Evolutionary conservation across 1,140 invertebrate species (phyloP).

Genomic region (Drosophila bipectinata): DNA sequence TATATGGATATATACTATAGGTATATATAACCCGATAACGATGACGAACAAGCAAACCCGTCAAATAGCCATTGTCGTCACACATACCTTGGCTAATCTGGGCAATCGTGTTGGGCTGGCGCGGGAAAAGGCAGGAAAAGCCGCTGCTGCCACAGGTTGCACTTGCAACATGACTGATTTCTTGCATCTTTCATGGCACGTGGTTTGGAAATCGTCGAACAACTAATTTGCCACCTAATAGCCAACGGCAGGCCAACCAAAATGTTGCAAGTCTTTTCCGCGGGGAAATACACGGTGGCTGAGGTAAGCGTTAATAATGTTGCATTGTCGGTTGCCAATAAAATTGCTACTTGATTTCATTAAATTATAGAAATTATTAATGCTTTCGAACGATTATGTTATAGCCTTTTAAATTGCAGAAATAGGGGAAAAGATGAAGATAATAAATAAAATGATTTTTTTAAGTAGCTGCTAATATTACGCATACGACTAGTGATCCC

Average conservation of each 20-base stretch:
- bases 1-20: neutral
- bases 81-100: conserved; percentile 21
- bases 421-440: too few relatives aligned
- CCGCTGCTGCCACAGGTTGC: conserved; percentile 13
- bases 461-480: neutral
- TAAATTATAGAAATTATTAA: conserved; percentile 37
- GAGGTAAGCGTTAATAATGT: conserved; percentile 13
- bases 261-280: conserved; percentile 39
- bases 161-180: conserved; percentile 25
- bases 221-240: conserved; percentile 46
- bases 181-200: conserved; percentile 15
- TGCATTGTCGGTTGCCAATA: conserved; percentile 4
- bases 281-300: conserved; percentile 24
- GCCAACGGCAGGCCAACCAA: conserved; percentile 5
- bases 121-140: conserved; percentile 16
- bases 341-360: conserved; percentile 40
- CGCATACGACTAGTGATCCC: conserved; percentile 9
- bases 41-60: conserved; percentile 12
- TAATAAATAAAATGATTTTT: neutral
- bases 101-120: neutral
- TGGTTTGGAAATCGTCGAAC: conserved; percentile 8
- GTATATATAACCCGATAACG: conserved; percentile 3
- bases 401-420: neutral
- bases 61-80: conserved; percentile 36
- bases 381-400: conserved; percentile 30